A percentile compares a stretch with the other conserved stretches of the same genome.
phyloP scores from a whole-genome alignment of 2,113 vertebrate genomes.

The Condylura cristata region DNA sequence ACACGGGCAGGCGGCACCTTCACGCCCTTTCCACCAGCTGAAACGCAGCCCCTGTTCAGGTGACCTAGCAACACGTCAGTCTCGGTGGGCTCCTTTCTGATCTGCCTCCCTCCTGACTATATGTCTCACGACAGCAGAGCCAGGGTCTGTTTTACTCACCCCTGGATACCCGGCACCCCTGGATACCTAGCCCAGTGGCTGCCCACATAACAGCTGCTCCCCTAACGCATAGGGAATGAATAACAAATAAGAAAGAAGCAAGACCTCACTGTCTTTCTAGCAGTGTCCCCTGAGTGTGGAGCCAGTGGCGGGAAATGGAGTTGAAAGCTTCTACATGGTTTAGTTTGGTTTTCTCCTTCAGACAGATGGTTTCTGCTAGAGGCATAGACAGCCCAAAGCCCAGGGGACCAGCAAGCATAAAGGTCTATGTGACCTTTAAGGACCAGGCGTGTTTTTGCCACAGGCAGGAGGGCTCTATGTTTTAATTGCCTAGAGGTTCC shows the following conservation, averaged over 20 bases:
- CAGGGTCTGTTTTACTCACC: neutral
- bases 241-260: neutral
- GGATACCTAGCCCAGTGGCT: neutral
- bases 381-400: neutral
- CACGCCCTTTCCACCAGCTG: slow-evolving; percentile 25
- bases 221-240: neutral
- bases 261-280: neutral
- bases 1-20: neutral
- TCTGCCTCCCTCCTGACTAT: neutral
- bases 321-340: neutral
- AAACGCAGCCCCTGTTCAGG: slow-evolving; percentile 16
- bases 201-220: neutral
- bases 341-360: neutral
- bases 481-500: slow-evolving; percentile 63
- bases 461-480: slow-evolving; percentile 40
- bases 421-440: slow-evolving; percentile 30
- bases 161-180: neutral
- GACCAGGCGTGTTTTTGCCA: slow-evolving; percentile 36
- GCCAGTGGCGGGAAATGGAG: neutral
- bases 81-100: neutral
- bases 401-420: neutral
- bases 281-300: neutral
- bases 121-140: slow-evolving; percentile 33
- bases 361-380: neutral
- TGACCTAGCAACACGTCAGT: neutral